Base-by-base conservation (phyloP, 2,113 vertebrate genomes). In the Catharus minimus region DNA sequence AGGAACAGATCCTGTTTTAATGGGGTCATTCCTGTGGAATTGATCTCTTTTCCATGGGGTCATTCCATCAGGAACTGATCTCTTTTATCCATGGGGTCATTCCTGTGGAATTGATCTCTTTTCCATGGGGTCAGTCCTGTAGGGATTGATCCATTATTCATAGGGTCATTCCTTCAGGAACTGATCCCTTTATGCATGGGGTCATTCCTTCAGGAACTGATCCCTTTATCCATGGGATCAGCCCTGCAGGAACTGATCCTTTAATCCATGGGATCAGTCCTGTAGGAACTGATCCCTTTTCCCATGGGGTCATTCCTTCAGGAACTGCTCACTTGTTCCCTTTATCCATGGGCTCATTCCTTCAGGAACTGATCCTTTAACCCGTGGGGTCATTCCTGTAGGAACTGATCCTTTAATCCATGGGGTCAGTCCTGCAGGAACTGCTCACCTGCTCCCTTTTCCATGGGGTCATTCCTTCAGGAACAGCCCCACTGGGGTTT, bases 161-260 rank as follows among this genome's bases (percentile, higher is more conserved):
- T 39, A 9, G 38, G 38, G 10, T 39, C 38, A 39, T 39, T 39
- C 38, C 39, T 39, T 39, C 39, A 39, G 39, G 39, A 13, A 39
- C 39, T 39, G 39, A 11, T 39, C 39, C 11, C 12, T 39, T 39
- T 39, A n/a, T n/a, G n/a, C n/a, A n/a, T 39, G 39, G 39, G 39
- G 39, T 39, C 39, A 39, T 5, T 39, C 39, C 39, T 39, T 39
- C 39, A 39, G 12, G 39, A 39, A 13, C 39, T 39, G 39, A 0
- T 49, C 24, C 41, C 2, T 12, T 49, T 8, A 0, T 47, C 65
- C 33, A 28, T 22, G 33, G 26, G 33, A 3, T 30, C 33, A 22
- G 0, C 50, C 18, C 24, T 9, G 0, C 13, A 30, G 33, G 13
- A 28, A 47, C 6, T 28, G 26, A 2, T 39, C 36, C 16, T 4